Conservation (phyloP, 2,113 vertebrate species). For the Athene cunicularia region DNA sequence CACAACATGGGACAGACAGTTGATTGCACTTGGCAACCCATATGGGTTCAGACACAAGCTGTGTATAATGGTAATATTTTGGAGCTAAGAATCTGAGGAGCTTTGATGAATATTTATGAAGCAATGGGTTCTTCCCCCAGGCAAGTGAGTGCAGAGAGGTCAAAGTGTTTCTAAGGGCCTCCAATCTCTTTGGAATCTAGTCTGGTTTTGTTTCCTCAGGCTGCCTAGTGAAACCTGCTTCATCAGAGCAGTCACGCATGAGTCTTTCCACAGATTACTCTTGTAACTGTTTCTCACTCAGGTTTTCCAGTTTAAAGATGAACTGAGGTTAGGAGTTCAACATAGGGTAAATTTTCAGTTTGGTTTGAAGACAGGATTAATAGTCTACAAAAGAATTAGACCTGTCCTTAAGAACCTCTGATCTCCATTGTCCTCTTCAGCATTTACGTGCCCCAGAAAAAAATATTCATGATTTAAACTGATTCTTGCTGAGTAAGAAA, state of each 20-base stretch:
- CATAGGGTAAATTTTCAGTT: background rate
- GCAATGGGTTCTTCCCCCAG: background rate
- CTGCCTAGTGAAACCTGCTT: background rate
- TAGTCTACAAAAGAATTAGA: background rate
- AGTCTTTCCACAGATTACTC: background rate
- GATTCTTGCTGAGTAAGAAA: background rate
- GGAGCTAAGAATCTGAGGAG: background rate
- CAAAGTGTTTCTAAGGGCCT: background rate
- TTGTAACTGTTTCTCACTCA: background rate
- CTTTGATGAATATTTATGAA: background rate
- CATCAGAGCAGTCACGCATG: background rate
- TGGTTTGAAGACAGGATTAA: background rate
- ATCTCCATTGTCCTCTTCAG: background rate
- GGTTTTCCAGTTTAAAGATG: background rate
- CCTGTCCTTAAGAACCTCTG: background rate
- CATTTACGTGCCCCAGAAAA: background rate
- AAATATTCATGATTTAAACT: background rate
- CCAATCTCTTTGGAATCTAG: background rate
- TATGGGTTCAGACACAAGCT: background rate
- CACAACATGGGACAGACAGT: background rate
- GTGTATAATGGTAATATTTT: fast-evolving
- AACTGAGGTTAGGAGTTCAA: background rate
- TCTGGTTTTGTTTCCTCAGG: background rate
- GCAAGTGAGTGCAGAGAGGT: background rate
- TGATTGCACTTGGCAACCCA: background rate